Evolutionary conservation across 2,113 vertebrate genomes (phyloP).

Genomic region (Pangasianodon gigas): DNA sequence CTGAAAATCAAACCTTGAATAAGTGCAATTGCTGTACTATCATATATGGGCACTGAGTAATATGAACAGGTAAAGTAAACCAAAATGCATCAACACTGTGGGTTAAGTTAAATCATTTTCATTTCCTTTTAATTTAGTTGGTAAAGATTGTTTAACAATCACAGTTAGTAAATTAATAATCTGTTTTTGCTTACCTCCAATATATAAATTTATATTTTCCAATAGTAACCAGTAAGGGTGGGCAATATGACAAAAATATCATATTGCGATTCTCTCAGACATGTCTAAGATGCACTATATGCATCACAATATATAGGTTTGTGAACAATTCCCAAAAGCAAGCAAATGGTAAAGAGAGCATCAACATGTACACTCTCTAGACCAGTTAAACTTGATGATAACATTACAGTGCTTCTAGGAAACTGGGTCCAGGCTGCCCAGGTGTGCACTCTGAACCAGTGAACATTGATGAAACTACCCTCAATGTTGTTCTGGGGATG

Average conservation of each 20-base stretch:
- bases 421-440: not conserved
- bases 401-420: not conserved
- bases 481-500: not conserved
- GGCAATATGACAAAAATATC: not conserved
- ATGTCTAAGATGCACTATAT: not conserved
- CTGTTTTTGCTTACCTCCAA: not conserved
- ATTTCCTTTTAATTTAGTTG: not conserved
- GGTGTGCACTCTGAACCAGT: slow-evolving; percentile 33
- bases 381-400: not conserved
- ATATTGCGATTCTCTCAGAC: not conserved
- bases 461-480: not conserved
- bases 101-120: not conserved
- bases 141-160: not conserved
- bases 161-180: not conserved
- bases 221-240: not conserved
- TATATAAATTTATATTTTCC: not conserved
- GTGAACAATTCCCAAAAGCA: not conserved
- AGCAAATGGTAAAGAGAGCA: not conserved
- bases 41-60: not conserved
- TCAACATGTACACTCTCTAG: not conserved
- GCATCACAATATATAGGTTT: not conserved
- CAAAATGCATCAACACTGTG: not conserved
- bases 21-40: not conserved
- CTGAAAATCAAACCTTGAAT: not conserved
- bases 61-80: not conserved